Evolutionary conservation across 2,888 invertebrate genomes (phyloP).

Genomic region (Cerastis leucographa): DNA sequence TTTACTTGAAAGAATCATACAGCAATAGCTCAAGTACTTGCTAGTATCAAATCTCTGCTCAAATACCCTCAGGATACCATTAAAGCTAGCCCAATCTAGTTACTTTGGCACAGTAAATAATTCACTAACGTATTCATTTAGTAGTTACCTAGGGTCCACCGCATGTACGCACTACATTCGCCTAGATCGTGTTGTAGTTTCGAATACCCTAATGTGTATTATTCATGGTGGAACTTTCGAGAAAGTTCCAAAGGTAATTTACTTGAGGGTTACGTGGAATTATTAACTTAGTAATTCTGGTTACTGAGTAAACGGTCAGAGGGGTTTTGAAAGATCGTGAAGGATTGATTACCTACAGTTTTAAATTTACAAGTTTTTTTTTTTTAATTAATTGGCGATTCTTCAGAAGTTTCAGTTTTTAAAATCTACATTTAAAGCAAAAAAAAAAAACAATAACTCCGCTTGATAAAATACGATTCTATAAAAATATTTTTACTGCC

Average conservation of each 20-base stretch:
- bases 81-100: conserved; percentile 23
- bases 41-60: not conserved
- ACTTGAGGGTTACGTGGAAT: conserved; percentile 13
- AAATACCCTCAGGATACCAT: conserved; percentile 2
- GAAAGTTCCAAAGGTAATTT: conserved; percentile 21
- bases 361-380: not conserved
- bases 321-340: not conserved
- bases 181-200: conserved; percentile 13
- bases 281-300: conserved; percentile 21
- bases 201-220: conserved; percentile 33
- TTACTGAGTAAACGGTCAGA: not conserved
- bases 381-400: not conserved
- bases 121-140: conserved; percentile 22
- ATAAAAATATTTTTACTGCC: not conserved
- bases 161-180: conserved; percentile 15
- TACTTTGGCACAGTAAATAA: conserved; percentile 15
- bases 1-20: not conserved
- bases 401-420: not conserved
- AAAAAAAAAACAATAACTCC: not conserved
- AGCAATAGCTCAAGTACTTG: not conserved
- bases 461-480: not conserved
- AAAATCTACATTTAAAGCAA: not conserved
- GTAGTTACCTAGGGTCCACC: not conserved
- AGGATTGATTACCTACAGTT: not conserved
- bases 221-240: conserved; percentile 33